phyloP scores from a whole-genome alignment of 2,888 invertebrate genomes.

The Drosophila multiciliata region DNA sequence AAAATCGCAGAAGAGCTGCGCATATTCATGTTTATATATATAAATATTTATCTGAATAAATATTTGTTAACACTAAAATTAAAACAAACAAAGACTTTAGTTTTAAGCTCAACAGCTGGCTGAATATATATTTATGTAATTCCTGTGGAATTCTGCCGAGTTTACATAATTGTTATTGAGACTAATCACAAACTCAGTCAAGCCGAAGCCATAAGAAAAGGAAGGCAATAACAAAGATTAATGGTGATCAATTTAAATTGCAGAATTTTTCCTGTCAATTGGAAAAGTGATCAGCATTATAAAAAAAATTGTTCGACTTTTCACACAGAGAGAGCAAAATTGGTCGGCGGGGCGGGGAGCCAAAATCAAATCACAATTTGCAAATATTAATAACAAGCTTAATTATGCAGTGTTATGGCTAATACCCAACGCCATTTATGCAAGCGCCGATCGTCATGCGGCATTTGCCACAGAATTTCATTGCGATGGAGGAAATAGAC shows the following conservation, averaged over 20 bases:
- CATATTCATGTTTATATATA: no score
- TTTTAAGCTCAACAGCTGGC: not conserved
- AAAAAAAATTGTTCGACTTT: not conserved
- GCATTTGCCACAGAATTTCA: conserved; percentile 35
- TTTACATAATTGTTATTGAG: not conserved
- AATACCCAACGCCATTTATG: conserved; percentile 23
- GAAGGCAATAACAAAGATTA: not conserved
- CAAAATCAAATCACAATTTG: conserved; percentile 14
- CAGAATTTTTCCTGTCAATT: not conserved
- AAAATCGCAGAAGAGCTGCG: not conserved
- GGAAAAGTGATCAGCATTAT: not conserved
- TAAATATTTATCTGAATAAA: no score
- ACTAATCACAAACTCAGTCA: not conserved
- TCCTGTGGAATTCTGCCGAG: not conserved
- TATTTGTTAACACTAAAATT: not conserved
- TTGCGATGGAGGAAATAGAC: conserved; percentile 23
- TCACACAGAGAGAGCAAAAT: not conserved
- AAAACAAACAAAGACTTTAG: not conserved
- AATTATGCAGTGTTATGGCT: conserved; percentile 22
- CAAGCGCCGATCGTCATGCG: conserved; percentile 20
- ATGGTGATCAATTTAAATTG: not conserved
- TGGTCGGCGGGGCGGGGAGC: no score
- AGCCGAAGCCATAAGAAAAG: not conserved
- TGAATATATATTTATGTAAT: not conserved
- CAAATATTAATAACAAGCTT: conserved; percentile 23